These are phyloP conservation scores for Capreolus pygargus DNA, from an alignment of 2,113 vertebrate species.

Conservation along the genomic window DNA sequence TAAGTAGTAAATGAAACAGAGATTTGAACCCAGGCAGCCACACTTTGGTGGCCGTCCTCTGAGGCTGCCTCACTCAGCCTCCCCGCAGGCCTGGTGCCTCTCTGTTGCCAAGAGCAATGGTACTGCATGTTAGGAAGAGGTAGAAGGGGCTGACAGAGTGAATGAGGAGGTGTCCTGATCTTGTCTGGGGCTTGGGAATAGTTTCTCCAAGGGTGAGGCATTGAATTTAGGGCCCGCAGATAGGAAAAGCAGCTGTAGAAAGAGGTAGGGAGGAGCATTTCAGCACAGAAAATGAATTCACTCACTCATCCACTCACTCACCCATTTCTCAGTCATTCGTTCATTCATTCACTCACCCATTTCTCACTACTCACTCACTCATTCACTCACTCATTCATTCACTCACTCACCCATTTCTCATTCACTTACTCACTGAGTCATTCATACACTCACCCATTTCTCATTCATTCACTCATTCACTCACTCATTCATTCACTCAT, in stretches of 20 bases:
- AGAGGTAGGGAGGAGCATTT: neutral
- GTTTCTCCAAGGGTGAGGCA: neutral
- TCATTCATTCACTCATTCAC: neutral
- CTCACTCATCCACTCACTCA: neutral
- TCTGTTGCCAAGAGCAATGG: neutral
- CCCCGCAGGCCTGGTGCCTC: neutral
- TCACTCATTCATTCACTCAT: neutral
- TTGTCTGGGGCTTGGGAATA: neutral
- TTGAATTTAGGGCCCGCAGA: neutral
- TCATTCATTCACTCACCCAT: too few relatives aligned
- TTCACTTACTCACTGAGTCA: rapidly evolving
- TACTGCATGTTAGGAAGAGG: neutral
- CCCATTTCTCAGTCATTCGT: neutral
- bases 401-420: neutral
- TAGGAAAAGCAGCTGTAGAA: neutral
- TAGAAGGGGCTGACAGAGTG: neutral
- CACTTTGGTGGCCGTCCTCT: neutral
- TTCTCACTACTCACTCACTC: too few relatives aligned
- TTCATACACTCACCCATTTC: too few relatives aligned
- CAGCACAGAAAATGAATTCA: neutral
- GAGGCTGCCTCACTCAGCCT: neutral
- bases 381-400: neutral
- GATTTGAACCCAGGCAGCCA: neutral
- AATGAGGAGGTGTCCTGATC: neutral
- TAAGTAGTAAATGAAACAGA: neutral